A percentile compares a stretch with the other conserved stretches of the same genome.
Conservation (phyloP, 2,113 vertebrate species). For the Corydoras maculifer region DNA sequence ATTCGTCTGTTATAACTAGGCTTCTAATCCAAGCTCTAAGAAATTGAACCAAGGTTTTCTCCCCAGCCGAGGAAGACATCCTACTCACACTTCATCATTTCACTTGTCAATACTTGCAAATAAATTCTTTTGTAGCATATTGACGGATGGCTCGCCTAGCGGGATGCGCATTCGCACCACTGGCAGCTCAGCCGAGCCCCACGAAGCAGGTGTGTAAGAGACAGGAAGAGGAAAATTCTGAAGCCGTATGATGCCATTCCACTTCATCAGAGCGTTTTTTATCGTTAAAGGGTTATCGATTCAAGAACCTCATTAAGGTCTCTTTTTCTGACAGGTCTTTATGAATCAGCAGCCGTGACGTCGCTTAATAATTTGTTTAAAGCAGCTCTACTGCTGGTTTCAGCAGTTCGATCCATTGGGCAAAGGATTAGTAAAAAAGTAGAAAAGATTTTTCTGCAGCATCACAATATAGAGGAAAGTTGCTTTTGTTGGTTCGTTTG, state of each 20-base stretch:
- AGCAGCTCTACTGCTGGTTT: slow-evolving; percentile 20
- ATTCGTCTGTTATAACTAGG: no score
- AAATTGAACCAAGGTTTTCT: slow-evolving; percentile 29
- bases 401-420: slow-evolving; percentile 38
- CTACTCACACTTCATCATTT: slow-evolving; percentile 39
- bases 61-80: slow-evolving; percentile 23
- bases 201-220: slow-evolving; percentile 41
- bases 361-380: slow-evolving; percentile 43
- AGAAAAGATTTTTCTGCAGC: slow-evolving; percentile 29
- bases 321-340: slow-evolving; percentile 46
- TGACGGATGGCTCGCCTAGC: slow-evolving; percentile 36
- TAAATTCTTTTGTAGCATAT: slow-evolving; percentile 45
- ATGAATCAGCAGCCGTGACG: slow-evolving; percentile 42
- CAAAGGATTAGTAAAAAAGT: slow-evolving; percentile 36
- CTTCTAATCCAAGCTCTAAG: background rate
- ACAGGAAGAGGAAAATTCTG: slow-evolving; percentile 40
- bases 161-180: slow-evolving; percentile 8
- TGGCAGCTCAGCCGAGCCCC: slow-evolving; percentile 21
- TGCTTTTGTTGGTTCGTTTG: slow-evolving; percentile 26
- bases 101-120: slow-evolving; percentile 45
- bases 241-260: slow-evolving; percentile 37
- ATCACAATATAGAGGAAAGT: slow-evolving; percentile 31
- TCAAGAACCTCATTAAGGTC: slow-evolving; percentile 49
- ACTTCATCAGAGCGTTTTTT: slow-evolving; percentile 49
- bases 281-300: slow-evolving; percentile 53